Base-by-base conservation (phyloP, 2,797 vertebrate species). In the Harpagifer antarcticus region DNA sequence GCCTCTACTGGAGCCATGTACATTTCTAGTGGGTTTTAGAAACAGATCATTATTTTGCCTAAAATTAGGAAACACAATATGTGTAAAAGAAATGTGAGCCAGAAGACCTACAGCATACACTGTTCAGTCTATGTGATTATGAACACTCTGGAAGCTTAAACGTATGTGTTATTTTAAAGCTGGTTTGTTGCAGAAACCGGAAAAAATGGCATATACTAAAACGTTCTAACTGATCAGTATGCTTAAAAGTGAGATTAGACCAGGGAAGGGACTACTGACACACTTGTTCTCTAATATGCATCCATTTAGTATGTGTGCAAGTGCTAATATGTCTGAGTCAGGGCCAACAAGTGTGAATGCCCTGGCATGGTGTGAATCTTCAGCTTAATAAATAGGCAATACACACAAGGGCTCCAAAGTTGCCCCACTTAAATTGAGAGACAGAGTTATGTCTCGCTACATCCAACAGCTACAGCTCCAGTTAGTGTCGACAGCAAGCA, bases 381-480 rank as follows among this genome's bases (percentile, higher is more conserved):
- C 23, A 12, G 42, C 33, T 64, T 79, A 74, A 76, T 81, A 76
- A 86, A 85, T 42, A 57, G 65, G 58, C 73, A 72, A 58, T 69
- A 71, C 57, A 76, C 60, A 66, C 56, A 45, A 59, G 58, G 10
- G 14, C 50, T 74, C 42, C 37, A 63, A 81, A 76, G 58, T 76
- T 74, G 75, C 61, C 44, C 49, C 47, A 72, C 73, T 78, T 62
- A 72, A 52, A 80, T 2, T 31, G 68, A 78, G 72, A 74, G 81
- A 56, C 81, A 82, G 83, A 88, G 77, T 84, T 79, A 84, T 80
- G 54, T 53, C 48, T 74, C 11, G 17, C 50, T 71, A 76, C 78
- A 81, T 70, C 64, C 72, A 84, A 83, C 91, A 92, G 86, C 89
- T 91, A 90, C 53, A 84, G 79, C 80, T 90, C 73, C 65, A 76